Percentiles rank a stretch among this genome's conserved stretches.
Conservation (phyloP, 53 echinoderm and acorn worm species). For the Temnopleurus reevesii region DNA sequence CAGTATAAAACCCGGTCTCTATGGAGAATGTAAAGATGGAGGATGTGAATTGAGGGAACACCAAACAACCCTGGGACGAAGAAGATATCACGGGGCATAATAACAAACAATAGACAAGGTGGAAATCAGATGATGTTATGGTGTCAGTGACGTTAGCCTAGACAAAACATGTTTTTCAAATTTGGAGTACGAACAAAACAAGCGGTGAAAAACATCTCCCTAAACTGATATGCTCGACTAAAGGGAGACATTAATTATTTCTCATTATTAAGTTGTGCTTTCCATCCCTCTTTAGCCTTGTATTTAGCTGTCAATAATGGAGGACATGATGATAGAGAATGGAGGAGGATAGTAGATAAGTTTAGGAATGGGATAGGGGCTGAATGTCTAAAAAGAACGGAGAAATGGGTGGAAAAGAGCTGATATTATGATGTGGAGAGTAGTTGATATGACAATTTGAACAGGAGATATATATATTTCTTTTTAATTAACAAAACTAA, state of each 20-base stretch:
- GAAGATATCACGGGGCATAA: too few species aligned
- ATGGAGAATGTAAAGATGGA: neutral
- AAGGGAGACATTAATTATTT: neutral
- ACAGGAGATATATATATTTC: too few species aligned
- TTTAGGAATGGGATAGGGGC: too few species aligned
- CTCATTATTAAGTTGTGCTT: neutral
- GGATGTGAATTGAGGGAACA: neutral
- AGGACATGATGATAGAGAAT: neutral
- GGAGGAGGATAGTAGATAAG: neutral
- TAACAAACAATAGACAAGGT: neutral
- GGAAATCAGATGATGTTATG: neutral
- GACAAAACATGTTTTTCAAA: slow-evolving; percentile 15
- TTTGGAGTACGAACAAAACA: neutral
- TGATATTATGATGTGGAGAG: too few species aligned
- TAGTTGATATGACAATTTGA: too few species aligned
- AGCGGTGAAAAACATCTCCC: neutral
- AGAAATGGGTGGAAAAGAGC: neutral
- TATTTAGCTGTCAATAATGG: neutral
- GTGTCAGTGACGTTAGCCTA: neutral
- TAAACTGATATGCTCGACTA: neutral
- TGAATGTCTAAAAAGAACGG: too few species aligned
- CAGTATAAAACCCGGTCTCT: too few species aligned
- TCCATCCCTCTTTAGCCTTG: neutral
- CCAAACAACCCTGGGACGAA: neutral
- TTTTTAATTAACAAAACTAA: too few species aligned